phyloP scores from a whole-genome alignment of 2,888 invertebrate species.

The Portevinia maculata region DNA sequence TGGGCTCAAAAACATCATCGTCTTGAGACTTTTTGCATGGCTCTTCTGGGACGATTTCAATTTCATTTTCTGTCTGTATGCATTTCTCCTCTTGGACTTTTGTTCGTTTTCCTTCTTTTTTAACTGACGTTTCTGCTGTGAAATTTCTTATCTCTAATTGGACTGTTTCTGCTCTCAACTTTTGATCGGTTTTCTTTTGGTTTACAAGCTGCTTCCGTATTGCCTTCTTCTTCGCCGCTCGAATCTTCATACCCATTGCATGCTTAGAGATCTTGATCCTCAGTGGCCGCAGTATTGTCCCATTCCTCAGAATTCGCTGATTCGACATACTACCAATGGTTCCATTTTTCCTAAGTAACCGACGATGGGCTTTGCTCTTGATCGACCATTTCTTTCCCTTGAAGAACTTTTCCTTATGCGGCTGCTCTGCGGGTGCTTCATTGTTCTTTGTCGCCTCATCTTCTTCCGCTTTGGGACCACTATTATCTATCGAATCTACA shows the following conservation, averaged over 20 bases:
- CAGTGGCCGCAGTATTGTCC: constrained; percentile 76
- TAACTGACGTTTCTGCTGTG: background rate
- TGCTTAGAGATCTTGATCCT: constrained; percentile 33
- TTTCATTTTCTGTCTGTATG: background rate
- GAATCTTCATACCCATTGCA: constrained; percentile 32
- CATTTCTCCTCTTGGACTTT: background rate
- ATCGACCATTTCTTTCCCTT: constrained; percentile 19
- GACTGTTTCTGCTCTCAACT: background rate
- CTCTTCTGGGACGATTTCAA: background rate
- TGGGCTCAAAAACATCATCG: background rate
- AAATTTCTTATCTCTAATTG: too few species aligned
- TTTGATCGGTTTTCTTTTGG: background rate
- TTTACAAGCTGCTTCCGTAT: background rate
- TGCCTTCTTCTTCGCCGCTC: constrained; percentile 23
- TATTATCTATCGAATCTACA: constrained; percentile 76
- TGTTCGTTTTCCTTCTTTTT: background rate
- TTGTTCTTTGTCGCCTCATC: background rate
- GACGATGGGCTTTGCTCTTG: constrained; percentile 32
- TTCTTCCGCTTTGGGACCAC: constrained; percentile 17
- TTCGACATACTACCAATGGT: background rate
- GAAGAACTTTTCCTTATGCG: background rate
- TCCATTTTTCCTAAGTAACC: constrained; percentile 44
- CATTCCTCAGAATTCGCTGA: constrained; percentile 78
- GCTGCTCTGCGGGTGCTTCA: background rate
- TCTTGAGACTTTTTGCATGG: constrained; percentile 2